Percentiles rank a stretch among this genome's conserved stretches.
Conservation (phyloP, 2,888 invertebrate genomes). For the Periphyllus acericola region DNA sequence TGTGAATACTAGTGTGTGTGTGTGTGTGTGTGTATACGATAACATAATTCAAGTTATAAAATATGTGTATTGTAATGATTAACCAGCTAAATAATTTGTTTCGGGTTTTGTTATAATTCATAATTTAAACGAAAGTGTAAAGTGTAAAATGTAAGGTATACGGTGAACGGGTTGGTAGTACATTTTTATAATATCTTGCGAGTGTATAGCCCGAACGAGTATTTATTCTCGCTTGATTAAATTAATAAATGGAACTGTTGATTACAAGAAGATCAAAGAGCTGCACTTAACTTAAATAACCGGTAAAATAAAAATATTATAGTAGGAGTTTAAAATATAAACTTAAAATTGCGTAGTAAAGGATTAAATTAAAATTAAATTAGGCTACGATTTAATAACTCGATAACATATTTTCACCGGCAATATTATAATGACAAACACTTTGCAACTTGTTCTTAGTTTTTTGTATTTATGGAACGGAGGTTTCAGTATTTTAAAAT, state of each 20-base stretch:
- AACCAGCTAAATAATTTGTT: not conserved
- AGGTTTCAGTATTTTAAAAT: not conserved
- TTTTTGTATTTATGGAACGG: not conserved
- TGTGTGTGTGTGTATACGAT: not conserved
- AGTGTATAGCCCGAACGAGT: not conserved
- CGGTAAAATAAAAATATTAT: not conserved
- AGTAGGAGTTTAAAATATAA: not conserved
- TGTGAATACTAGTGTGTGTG: not conserved
- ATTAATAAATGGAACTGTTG: not conserved
- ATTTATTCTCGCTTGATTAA: not conserved
- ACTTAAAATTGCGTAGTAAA: not conserved
- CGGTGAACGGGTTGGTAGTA: not conserved
- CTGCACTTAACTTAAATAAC: not conserved
- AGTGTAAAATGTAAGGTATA: not conserved
- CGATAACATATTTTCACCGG: too few relatives aligned
- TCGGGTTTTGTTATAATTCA: not conserved
- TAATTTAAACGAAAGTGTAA: not conserved
- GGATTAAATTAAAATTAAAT: not conserved
- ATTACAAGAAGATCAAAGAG: not conserved
- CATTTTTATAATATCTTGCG: not conserved
- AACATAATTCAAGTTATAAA: not conserved
- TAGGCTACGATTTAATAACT: not conserved
- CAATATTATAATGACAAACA: not conserved
- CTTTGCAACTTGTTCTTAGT: not conserved
- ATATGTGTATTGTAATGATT: not conserved